phyloP scores from a whole-genome alignment of 2,888 invertebrate species.

The Anodontia alba region DNA sequence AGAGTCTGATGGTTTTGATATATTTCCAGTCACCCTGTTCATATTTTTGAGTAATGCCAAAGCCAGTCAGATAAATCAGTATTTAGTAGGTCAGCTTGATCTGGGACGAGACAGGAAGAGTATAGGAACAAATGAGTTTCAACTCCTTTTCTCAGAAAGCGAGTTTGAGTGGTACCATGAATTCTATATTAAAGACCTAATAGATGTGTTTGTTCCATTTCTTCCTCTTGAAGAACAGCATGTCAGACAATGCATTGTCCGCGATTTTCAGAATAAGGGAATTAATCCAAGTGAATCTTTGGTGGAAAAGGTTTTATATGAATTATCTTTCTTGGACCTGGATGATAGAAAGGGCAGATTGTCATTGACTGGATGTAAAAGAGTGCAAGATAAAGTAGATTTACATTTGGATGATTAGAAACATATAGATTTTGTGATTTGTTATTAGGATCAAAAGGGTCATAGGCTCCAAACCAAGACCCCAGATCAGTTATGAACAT shows the following conservation, averaged over 20 bases:
- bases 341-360: slow-evolving; percentile 61
- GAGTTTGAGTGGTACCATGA: slow-evolving; percentile 69
- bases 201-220: slow-evolving; percentile 77
- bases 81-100: slow-evolving; percentile 62
- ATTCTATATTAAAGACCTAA: slow-evolving; percentile 57
- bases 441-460: no score
- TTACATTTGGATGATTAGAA: slow-evolving; percentile 50
- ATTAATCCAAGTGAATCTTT: slow-evolving; percentile 59
- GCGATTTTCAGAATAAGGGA: slow-evolving; percentile 70
- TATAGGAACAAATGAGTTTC: slow-evolving; percentile 59
- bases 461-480: no score
- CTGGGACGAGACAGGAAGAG: slow-evolving; percentile 56
- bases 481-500: no score
- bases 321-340: slow-evolving; percentile 74
- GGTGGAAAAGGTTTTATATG: slow-evolving; percentile 66
- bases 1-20: neutral
- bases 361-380: slow-evolving; percentile 79
- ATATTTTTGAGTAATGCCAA: slow-evolving; percentile 75
- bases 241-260: slow-evolving; percentile 75
- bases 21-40: slow-evolving; percentile 63
- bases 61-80: slow-evolving; percentile 69
- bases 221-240: slow-evolving; percentile 77
- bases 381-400: slow-evolving; percentile 79
- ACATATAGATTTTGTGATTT: neutral
- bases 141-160: slow-evolving; percentile 52